phyloP scores from a whole-genome alignment of 2,797 vertebrate genomes.

The Toxotes lorentzi region DNA sequence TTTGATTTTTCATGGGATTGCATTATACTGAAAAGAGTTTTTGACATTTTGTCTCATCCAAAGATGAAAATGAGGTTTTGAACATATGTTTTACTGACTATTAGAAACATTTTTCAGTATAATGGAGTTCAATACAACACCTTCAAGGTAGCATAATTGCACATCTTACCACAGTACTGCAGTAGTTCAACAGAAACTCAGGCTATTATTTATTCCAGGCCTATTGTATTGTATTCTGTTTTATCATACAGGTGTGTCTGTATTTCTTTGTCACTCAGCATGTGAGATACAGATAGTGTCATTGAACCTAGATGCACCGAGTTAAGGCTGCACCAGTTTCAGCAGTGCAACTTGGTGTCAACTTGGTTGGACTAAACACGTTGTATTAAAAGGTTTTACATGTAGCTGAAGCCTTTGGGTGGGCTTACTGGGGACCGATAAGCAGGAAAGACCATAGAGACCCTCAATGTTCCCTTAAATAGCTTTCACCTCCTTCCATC shows the following conservation, averaged over 20 bases:
- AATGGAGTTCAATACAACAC: background rate
- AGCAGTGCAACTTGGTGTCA: background rate
- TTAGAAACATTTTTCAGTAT: background rate
- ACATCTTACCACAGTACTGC: background rate
- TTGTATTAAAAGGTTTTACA: constrained; percentile 26
- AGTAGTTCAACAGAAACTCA: background rate
- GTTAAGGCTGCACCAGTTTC: background rate
- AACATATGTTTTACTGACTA: background rate
- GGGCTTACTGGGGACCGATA: constrained; percentile 42
- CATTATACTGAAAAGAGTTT: no score
- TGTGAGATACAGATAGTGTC: background rate
- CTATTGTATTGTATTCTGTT: background rate
- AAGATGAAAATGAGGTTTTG: background rate
- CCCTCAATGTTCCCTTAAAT: constrained; percentile 30
- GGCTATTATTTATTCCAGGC: background rate
- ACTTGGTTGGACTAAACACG: constrained; percentile 19
- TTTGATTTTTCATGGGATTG: background rate
- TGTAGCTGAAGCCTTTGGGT: constrained; percentile 19
- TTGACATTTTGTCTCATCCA: no score
- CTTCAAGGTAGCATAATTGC: background rate
- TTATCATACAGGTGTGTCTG: background rate
- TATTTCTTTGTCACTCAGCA: background rate
- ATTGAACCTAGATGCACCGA: background rate
- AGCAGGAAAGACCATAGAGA: constrained; percentile 38
- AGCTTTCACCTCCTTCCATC: constrained; percentile 38